Conservation (phyloP, 2,113 vertebrate species). For the Osmerus eperlanus region DNA sequence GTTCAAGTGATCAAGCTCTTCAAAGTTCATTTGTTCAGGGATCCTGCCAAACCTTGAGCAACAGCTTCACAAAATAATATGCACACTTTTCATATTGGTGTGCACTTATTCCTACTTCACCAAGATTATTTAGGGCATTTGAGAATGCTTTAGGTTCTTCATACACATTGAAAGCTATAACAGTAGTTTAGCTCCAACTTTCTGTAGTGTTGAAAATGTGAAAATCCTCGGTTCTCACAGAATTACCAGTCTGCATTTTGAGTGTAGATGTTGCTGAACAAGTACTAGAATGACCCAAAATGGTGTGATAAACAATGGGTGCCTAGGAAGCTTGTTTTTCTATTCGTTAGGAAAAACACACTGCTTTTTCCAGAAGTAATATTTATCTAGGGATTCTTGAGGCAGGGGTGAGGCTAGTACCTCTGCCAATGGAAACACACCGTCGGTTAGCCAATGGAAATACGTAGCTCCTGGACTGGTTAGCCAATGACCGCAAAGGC, state of each 20-base stretch:
- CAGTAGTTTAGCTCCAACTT: no score
- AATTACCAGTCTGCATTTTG: background rate
- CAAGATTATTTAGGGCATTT: no score
- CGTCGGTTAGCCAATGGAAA: conserved; percentile 64
- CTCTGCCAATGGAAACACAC: conserved; percentile 70
- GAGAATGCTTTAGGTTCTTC: no score
- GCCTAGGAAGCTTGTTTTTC: conserved; percentile 56
- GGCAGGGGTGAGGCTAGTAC: conserved; percentile 56
- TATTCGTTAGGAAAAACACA: conserved; percentile 53
- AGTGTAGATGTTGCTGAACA: conserved; percentile 13
- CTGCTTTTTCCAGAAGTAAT: conserved; percentile 63
- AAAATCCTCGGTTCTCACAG: conserved; percentile 33
- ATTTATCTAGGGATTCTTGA: conserved; percentile 70
- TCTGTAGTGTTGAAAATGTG: background rate
- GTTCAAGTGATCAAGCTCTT: no score
- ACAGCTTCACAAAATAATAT: no score
- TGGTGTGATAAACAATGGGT: conserved; percentile 50
- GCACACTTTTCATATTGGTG: no score
- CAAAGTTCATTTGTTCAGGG: background rate
- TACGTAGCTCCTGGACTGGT: conserved; percentile 50
- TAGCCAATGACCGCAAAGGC: conserved; percentile 66
- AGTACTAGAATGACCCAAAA: conserved; percentile 45
- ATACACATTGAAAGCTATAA: no score
- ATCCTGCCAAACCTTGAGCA: conserved; percentile 24
- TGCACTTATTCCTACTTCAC: no score